Evolutionary conservation across 2,888 invertebrate species (phyloP).

Genomic region (Ennomos quercinarius): DNA sequence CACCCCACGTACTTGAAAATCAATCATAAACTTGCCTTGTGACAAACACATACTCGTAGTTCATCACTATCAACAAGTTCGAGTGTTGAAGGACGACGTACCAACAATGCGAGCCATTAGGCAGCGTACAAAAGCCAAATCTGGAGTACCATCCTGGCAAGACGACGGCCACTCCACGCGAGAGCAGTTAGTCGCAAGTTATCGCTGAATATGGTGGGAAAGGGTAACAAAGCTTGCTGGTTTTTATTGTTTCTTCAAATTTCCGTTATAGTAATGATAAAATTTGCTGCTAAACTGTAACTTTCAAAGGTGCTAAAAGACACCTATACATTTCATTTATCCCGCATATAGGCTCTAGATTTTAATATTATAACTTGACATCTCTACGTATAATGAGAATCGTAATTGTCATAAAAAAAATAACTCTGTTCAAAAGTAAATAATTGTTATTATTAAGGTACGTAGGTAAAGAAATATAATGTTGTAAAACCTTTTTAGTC

Average conservation of each 20-base stretch:
- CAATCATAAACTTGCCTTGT: slow-evolving; percentile 20
- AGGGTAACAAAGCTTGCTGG: slow-evolving; percentile 1
- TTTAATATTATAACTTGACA: too few species aligned
- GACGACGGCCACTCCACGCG: slow-evolving; percentile 59
- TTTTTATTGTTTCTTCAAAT: not conserved
- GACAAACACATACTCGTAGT: slow-evolving; percentile 23
- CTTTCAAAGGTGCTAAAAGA: too few species aligned
- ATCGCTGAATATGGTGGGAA: slow-evolving; percentile 40
- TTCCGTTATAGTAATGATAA: too few species aligned
- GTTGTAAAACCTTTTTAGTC: too few species aligned
- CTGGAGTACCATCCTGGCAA: slow-evolving; percentile 63
- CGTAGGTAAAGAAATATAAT: too few species aligned
- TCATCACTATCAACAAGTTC: slow-evolving; percentile 29
- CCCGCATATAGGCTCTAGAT: too few species aligned
- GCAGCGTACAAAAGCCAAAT: slow-evolving; percentile 47
- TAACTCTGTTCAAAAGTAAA: too few species aligned
- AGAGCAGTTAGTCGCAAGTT: slow-evolving; percentile 75
- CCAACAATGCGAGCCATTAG: slow-evolving; percentile 40
- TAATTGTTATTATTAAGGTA: too few species aligned
- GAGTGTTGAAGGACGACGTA: slow-evolving; percentile 29
- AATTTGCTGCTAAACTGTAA: too few species aligned
- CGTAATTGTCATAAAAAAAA: too few species aligned
- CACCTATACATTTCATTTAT: too few species aligned
- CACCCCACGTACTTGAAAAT: slow-evolving; percentile 9
- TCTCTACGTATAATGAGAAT: too few species aligned